Percentiles rank a stretch among this genome's conserved stretches.
Evolutionary conservation across 2,113 vertebrate species (phyloP).

Genomic region (Colossoma macropomum): DNA sequence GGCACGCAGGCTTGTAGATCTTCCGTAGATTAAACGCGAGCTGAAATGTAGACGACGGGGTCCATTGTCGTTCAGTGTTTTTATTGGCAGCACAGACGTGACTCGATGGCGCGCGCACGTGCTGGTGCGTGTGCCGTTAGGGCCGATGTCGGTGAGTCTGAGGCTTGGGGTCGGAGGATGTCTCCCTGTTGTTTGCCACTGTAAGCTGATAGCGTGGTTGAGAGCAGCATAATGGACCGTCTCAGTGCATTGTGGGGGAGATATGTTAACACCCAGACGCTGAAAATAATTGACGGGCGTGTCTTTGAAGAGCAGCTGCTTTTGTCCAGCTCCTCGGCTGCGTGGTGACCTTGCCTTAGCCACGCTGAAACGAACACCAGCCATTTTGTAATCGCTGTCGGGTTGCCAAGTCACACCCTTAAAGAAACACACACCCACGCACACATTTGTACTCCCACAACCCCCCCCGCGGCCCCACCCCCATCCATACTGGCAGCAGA

Average conservation of each 20-base stretch:
- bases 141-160: background rate
- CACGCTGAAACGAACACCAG: conserved; percentile 75
- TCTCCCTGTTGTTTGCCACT: conserved; percentile 26
- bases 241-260: conserved; percentile 39
- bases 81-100: background rate
- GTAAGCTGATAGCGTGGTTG: conserved; percentile 28
- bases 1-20: conserved; percentile 52
- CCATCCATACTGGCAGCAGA: conserved; percentile 11
- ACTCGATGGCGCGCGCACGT: background rate
- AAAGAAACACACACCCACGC: conserved; percentile 51
- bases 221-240: conserved; percentile 22
- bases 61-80: conserved; percentile 32
- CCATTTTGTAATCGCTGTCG: conserved; percentile 75
- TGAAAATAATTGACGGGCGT: conserved; percentile 79
- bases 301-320: conserved; percentile 76
- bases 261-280: conserved; percentile 54
- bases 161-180: background rate
- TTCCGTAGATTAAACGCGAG: conserved; percentile 29
- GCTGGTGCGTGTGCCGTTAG: background rate
- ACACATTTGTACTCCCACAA: background rate
- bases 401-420: conserved; percentile 77
- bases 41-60: conserved; percentile 32
- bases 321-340: conserved; percentile 74
- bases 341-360: conserved; percentile 78
- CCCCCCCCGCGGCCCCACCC: background rate